Base-by-base conservation (phyloP, 2,888 invertebrate species). In the Apodemia hepburni region DNA sequence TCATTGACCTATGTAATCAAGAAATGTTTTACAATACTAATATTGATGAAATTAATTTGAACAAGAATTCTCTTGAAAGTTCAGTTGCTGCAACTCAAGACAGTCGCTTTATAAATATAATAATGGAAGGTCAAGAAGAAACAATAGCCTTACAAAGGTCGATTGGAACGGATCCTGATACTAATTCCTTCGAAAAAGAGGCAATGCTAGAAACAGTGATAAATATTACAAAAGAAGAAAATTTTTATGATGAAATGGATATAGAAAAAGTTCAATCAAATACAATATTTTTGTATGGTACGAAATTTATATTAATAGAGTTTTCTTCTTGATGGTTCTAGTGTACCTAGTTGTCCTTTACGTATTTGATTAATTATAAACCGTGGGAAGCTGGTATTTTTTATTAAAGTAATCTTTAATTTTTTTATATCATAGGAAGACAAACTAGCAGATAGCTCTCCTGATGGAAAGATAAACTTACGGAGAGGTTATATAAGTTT, bases 261-360 rank as follows among this genome's bases (percentile, higher is more conserved):
- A 69, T 70, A 18, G 81, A 80, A 68, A 77, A 78, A 69, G 69
- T 75, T 42, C 69, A 76, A 49, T 80, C 84, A 0, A 76, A 84
- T 68, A 79, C 80, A 38, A 81, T 88, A 73, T 88, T 88, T 75
- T 74, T 87, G 65, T 78, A 82, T 63, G 90, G 90, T 89, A 80
- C 59, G 61, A 42, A 60, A 51, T 59, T 57, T 35, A 33, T 18
- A 51, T n/a, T 9, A 22, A 38, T 49, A 49, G 15, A 38, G 7
- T 15, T 12, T 18, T 38, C 11, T 58, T 61, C 17, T 62, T 2
- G 11, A 58, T 59, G 61, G 42, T 47, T 12, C 7, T 51, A 29
- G 15, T 8, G 29, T 49, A n/a, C 6, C 17, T 29, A 15, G 38
- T 49, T 11, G 12, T 59, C n/a, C 9, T 3, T n/a, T 51, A 47